Conservation (phyloP, 2,113 vertebrate genomes). For the Piaya cayana region DNA sequence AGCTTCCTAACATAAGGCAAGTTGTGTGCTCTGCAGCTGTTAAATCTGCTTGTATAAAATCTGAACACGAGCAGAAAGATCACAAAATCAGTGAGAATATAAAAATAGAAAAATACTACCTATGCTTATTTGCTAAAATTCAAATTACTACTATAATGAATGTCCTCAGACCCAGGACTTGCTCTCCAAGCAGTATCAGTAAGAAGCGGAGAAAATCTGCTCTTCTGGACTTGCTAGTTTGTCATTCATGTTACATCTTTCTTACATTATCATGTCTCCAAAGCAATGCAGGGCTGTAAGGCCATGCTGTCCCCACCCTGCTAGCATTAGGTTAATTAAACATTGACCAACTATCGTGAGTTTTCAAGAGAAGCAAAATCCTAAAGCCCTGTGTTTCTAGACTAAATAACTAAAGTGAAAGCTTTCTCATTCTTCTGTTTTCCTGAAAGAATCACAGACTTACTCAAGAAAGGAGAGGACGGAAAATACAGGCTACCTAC, state of each 20-base stretch:
- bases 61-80: background rate
- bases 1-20: background rate
- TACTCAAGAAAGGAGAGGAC: background rate
- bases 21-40: background rate
- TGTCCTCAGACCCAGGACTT: background rate
- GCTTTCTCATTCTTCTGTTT: background rate
- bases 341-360: too few relatives aligned
- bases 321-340: background rate
- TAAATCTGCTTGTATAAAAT: background rate
- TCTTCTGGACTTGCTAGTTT: background rate
- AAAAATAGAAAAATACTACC: background rate
- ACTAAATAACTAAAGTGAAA: background rate
- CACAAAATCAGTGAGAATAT: background rate
- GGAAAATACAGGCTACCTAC: background rate
- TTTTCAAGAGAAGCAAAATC: background rate
- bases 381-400: background rate
- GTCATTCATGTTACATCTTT: background rate
- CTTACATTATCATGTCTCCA: background rate
- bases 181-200: background rate
- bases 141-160: background rate
- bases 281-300: background rate
- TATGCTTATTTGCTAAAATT: background rate
- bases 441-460: background rate
- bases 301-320: rapidly evolving
- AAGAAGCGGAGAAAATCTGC: background rate